Evolutionary conservation across 2,797 vertebrate genomes (phyloP).

Genomic region (Pelobates cultripes): DNA sequence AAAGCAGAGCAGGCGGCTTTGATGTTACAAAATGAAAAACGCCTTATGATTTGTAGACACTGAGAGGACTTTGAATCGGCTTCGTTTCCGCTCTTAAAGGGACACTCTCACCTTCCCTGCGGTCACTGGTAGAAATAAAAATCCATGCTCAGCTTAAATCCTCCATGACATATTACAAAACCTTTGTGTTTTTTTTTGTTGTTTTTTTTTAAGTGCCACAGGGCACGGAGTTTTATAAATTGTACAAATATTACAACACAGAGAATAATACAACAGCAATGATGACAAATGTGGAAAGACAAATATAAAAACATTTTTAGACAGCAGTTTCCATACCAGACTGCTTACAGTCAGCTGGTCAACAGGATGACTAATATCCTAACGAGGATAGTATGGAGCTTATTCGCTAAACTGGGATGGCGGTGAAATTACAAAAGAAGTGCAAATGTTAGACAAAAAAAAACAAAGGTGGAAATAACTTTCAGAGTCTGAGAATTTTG

Average conservation of each 20-base stretch:
- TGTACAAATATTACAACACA: not conserved
- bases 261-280: not conserved
- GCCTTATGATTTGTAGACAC: conserved; percentile 92
- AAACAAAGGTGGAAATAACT: too few species aligned
- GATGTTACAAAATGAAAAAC: conserved; percentile 95
- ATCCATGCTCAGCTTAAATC: conserved; percentile 11
- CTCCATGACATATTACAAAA: conserved; percentile 24
- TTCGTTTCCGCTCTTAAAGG: conserved; percentile 71
- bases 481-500: too few species aligned
- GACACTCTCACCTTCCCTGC: conserved; percentile 60
- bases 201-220: not conserved
- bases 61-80: conserved; percentile 85
- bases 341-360: not conserved
- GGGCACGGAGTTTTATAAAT: not conserved
- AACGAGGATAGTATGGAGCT: too few species aligned
- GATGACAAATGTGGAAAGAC: not conserved
- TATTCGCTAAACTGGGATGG: too few species aligned
- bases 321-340: not conserved
- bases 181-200: not conserved
- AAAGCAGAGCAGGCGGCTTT: conserved; percentile 88
- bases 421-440: too few species aligned
- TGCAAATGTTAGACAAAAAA: too few species aligned
- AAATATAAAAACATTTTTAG: too few species aligned
- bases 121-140: conserved; percentile 32
- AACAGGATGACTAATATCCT: not conserved